Evolutionary conservation across 1,140 invertebrate genomes (phyloP).

Genomic region (Brachionus manjavacas): DNA sequence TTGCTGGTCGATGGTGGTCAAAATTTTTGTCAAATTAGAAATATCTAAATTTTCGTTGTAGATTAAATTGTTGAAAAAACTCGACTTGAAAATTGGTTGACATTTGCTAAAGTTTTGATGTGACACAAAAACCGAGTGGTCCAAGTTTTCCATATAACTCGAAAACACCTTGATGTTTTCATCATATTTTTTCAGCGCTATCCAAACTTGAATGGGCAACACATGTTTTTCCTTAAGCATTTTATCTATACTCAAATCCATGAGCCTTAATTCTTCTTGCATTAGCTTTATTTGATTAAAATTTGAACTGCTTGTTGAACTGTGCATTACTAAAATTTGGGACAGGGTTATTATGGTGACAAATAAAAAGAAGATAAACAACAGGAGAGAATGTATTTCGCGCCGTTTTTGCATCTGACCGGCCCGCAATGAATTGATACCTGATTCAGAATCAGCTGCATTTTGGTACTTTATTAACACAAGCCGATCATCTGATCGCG

Average conservation of each 20-base stretch:
- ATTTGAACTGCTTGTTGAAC: slow-evolving; percentile 4
- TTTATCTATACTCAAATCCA: slow-evolving; percentile 35
- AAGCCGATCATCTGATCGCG: neutral
- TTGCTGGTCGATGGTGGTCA: neutral
- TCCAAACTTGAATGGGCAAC: slow-evolving; percentile 9
- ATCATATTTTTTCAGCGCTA: slow-evolving; percentile 21
- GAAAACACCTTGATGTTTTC: slow-evolving; percentile 17
- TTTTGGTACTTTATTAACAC: slow-evolving; percentile 21
- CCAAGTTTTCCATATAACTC: neutral
- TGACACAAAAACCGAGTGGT: neutral
- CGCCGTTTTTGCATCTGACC: slow-evolving; percentile 17
- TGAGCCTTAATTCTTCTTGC: slow-evolving; percentile 38
- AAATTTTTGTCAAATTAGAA: neutral
- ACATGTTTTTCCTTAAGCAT: slow-evolving; percentile 36
- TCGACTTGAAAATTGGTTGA: neutral
- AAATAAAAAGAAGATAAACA: slow-evolving; percentile 39
- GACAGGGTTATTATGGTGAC: slow-evolving; percentile 37
- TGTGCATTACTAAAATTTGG: slow-evolving; percentile 40
- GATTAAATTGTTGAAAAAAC: neutral
- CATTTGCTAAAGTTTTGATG: neutral
- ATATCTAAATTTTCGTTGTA: neutral
- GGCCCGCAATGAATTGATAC: neutral
- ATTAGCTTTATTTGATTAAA: slow-evolving; percentile 40
- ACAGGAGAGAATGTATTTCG: slow-evolving; percentile 17
- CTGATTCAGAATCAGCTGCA: neutral